Evolutionary conservation across 2,888 invertebrate genomes (phyloP).

Genomic region (Cristatella mucedo): DNA sequence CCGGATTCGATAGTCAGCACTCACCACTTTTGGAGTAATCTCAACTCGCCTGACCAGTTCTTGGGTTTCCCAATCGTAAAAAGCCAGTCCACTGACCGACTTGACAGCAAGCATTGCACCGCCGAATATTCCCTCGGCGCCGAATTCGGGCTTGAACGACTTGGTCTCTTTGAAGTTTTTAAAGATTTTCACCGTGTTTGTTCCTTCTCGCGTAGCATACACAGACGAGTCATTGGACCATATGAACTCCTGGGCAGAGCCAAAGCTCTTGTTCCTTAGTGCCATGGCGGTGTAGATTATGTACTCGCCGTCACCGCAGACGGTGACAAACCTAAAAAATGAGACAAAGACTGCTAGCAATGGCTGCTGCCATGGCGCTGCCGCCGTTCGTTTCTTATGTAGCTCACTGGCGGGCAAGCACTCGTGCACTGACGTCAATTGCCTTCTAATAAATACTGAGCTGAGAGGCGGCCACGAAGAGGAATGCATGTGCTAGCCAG

Average conservation of each 20-base stretch:
- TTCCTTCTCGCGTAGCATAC: conserved; percentile 60
- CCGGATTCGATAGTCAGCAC: no score
- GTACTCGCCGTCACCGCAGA: conserved; percentile 98
- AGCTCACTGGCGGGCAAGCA: no score
- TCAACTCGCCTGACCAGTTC: conserved; percentile 85
- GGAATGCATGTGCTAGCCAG: no score
- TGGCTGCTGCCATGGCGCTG: no score
- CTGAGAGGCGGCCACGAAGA: no score
- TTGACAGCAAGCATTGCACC: conserved; percentile 77
- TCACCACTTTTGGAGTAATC: conserved; percentile 69
- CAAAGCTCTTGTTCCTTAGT: conserved; percentile 91
- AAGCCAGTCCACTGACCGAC: conserved; percentile 74
- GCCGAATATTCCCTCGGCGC: conserved; percentile 85
- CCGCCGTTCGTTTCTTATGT: no score
- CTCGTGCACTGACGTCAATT: no score
- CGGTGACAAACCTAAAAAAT: conserved; percentile 74
- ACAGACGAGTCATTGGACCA: conserved; percentile 91
- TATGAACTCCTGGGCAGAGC: conserved; percentile 93
- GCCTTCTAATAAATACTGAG: no score
- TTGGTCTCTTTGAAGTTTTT: conserved; percentile 96
- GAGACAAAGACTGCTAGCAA: no score
- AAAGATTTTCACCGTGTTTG: conserved; percentile 73
- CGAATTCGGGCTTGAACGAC: conserved; percentile 86
- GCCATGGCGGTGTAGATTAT: conserved; percentile 99
- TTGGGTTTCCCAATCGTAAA: conserved; percentile 92